Evolutionary conservation across 1,140 invertebrate species (phyloP).

Genomic region (Maniola jurtina): DNA sequence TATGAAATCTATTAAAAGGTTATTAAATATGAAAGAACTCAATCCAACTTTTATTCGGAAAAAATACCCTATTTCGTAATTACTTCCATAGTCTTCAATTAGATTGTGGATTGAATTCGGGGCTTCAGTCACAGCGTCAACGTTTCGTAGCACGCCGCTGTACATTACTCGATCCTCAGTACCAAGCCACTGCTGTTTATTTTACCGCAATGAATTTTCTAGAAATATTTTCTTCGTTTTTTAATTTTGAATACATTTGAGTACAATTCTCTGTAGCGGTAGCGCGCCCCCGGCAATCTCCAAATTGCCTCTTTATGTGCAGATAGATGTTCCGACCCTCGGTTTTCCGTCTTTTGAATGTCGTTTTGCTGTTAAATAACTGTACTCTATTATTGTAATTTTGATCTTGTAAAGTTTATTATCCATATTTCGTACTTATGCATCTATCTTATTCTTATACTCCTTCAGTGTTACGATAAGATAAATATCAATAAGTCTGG

Average conservation of each 20-base stretch:
- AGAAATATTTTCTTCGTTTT: slow-evolving; percentile 73
- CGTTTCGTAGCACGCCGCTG: slow-evolving; percentile 12
- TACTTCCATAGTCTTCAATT: slow-evolving; percentile 18
- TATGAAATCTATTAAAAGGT: slow-evolving; percentile 9
- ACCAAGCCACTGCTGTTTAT: slow-evolving; percentile 73
- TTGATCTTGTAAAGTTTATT: slow-evolving; percentile 48
- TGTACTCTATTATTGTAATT: slow-evolving; percentile 73
- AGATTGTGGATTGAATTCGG: background rate
- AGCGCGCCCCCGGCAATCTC: slow-evolving; percentile 75
- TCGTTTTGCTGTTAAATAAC: slow-evolving; percentile 77
- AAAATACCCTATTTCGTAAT: slow-evolving; percentile 6
- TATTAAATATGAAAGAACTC: slow-evolving; percentile 4
- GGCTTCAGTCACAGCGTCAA: slow-evolving; percentile 1
- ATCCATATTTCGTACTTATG: background rate
- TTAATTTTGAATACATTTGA: slow-evolving; percentile 77
- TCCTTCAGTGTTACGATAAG: background rate
- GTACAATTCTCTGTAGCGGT: slow-evolving; percentile 72
- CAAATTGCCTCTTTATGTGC: slow-evolving; percentile 79
- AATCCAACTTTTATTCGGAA: background rate
- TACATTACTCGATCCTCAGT: slow-evolving; percentile 39
- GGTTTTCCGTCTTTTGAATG: slow-evolving; percentile 78
- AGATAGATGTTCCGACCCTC: slow-evolving; percentile 78
- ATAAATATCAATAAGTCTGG: background rate
- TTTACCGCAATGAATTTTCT: slow-evolving; percentile 75
- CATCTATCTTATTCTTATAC: background rate